Evolutionary conservation across 37 sponge, comb jelly and placozoan genomes (phyloP).

Genomic region (Cladorhizidae sp.): DNA sequence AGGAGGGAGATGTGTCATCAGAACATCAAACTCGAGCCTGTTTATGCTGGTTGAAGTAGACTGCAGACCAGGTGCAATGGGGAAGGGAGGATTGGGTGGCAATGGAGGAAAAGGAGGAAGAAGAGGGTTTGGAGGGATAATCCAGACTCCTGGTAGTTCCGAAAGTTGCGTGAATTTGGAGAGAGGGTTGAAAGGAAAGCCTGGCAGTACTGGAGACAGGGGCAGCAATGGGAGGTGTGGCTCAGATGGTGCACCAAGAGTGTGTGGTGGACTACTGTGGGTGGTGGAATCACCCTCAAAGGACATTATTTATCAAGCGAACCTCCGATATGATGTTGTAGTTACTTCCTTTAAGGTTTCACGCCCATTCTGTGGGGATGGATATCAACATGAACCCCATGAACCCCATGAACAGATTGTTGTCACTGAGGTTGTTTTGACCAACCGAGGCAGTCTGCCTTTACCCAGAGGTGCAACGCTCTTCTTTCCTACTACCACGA

Average conservation of each 20-base stretch:
- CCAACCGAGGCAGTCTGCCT: constrained; percentile 64
- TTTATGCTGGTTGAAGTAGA: constrained; percentile 77
- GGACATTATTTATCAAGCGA: constrained; percentile 3
- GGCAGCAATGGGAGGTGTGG: constrained; percentile 32
- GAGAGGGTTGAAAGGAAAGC: constrained; percentile 33
- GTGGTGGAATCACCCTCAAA: constrained; percentile 19
- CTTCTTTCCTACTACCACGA: constrained; percentile 60
- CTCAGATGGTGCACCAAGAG: constrained; percentile 32
- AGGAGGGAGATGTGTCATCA: constrained; percentile 65
- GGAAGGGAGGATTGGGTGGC: constrained; percentile 58
- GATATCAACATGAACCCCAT: constrained; percentile 13
- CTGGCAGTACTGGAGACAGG: constrained; percentile 35
- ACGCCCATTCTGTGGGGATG: constrained; percentile 14
- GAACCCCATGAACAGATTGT: constrained; percentile 62
- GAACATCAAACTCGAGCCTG: constrained; percentile 43
- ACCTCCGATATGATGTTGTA: constrained; percentile 47
- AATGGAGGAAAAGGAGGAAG: constrained; percentile 60
- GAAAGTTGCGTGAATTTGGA: not conserved
- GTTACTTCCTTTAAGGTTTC: constrained; percentile 20
- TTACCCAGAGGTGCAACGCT: constrained; percentile 70
- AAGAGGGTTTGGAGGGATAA: constrained; percentile 60
- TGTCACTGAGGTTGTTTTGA: constrained; percentile 24
- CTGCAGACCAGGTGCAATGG: constrained; percentile 48
- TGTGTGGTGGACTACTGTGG: constrained; percentile 59
- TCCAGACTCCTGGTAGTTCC: not conserved